A percentile compares a stretch with the other conserved stretches of the same genome.
Conservation (phyloP, 1,140 invertebrate species). For the Scylla paramamosain region DNA sequence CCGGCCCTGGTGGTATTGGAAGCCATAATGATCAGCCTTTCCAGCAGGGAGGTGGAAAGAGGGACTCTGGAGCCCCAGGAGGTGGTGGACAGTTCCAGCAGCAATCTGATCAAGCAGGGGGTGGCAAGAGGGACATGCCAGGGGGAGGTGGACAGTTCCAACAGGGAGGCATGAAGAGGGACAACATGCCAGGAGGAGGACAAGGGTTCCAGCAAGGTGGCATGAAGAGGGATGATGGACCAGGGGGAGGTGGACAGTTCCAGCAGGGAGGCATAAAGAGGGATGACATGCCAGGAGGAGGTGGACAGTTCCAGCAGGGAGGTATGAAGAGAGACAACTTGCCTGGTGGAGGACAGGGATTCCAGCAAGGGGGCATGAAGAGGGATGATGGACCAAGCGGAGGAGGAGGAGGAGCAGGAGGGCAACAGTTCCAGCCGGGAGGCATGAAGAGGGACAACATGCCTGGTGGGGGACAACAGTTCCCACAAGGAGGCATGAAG, state of each 20-base stretch:
- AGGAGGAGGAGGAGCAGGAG: slow-evolving; percentile 15
- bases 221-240: background rate
- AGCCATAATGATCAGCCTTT: background rate
- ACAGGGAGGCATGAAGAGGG: background rate
- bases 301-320: background rate
- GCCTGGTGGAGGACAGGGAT: background rate
- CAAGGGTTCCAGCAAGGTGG: slow-evolving; percentile 4
- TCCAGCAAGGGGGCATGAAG: background rate
- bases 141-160: background rate
- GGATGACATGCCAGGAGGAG: background rate
- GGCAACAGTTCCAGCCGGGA: background rate
- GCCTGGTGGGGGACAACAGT: background rate
- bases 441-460: background rate
- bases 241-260: background rate
- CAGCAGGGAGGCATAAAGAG: background rate
- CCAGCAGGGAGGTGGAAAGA: slow-evolving; percentile 42
- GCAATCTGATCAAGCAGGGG: background rate
- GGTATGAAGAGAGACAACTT: background rate
- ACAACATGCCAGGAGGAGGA: background rate
- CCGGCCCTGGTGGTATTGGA: background rate
- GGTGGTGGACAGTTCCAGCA: background rate
- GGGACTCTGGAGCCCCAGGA: background rate
- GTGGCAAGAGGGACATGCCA: background rate
- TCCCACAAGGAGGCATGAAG: background rate
- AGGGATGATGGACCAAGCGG: background rate